phyloP scores from a whole-genome alignment of 2,113 vertebrate species.

The Muntiacus muntjak region DNA sequence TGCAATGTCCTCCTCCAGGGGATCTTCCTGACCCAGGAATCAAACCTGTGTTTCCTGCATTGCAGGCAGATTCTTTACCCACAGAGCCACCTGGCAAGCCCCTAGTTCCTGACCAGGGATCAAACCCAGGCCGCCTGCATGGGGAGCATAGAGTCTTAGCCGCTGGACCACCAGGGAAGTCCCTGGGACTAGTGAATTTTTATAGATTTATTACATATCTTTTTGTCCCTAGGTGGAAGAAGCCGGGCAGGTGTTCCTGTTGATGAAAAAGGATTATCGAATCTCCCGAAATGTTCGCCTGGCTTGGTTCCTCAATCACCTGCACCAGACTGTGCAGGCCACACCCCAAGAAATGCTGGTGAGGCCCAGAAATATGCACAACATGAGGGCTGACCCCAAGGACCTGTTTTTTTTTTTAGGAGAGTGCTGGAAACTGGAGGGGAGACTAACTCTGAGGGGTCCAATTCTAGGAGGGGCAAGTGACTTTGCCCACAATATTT shows the following conservation, averaged over 20 bases:
- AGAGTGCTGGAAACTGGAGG: background rate
- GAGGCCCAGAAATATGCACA: constrained; percentile 57
- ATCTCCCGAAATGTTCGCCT: constrained; percentile 97
- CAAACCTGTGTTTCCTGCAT: background rate
- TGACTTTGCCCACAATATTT: background rate
- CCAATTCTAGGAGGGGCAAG: background rate
- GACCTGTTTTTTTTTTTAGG: background rate
- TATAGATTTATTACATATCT: background rate
- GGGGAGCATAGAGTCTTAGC: background rate
- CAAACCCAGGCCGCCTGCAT: background rate
- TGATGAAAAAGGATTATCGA: constrained; percentile 97
- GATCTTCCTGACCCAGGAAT: background rate
- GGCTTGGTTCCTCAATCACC: constrained; percentile 94
- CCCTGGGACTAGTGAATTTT: background rate
- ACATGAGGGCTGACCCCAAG: background rate
- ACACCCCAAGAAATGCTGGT: constrained; percentile 89
- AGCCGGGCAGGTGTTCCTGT: constrained; percentile 94
- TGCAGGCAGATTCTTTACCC: background rate
- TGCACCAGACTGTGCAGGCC: constrained; percentile 91
- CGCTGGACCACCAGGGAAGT: background rate
- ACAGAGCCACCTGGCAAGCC: background rate
- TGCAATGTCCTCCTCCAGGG: background rate
- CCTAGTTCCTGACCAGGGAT: background rate
- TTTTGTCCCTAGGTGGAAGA: constrained; percentile 90
- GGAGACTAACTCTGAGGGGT: background rate